A percentile compares a stretch with the other conserved stretches of the same genome.
Evolutionary conservation across 1,140 invertebrate species (phyloP).

Genomic region (Achatina immaculata): DNA sequence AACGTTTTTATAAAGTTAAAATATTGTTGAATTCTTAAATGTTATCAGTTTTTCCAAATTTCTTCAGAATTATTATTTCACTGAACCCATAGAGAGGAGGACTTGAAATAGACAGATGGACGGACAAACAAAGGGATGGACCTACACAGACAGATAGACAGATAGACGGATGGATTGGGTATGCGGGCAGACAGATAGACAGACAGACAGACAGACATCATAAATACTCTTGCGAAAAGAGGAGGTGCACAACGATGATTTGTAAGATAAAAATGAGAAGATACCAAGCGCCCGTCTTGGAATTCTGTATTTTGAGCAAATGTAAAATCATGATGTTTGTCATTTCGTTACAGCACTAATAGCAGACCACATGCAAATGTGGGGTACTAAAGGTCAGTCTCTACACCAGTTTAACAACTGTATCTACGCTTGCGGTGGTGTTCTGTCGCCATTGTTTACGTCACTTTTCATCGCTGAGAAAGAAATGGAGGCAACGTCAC

Average conservation of each 20-base stretch:
- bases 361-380: constrained; percentile 70
- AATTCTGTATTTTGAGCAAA: background rate
- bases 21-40: no score
- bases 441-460: constrained; percentile 49
- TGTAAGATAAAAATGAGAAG: background rate
- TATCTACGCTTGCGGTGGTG: constrained; percentile 49
- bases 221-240: background rate
- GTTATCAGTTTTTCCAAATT: no score
- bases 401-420: constrained; percentile 49
- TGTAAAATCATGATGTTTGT: background rate
- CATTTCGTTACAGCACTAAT: constrained; percentile 67
- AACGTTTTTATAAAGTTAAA: no score
- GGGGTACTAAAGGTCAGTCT: constrained; percentile 67
- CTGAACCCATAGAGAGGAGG: no score
- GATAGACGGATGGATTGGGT: background rate
- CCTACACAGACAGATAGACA: no score
- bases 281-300: background rate
- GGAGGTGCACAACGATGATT: background rate
- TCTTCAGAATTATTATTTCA: no score
- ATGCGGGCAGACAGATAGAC: background rate
- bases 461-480: constrained; percentile 47
- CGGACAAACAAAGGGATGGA: background rate
- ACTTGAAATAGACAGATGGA: no score
- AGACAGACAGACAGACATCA: background rate
- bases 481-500: no score